Evolutionary conservation across 2,888 invertebrate species (phyloP), one percentile per base, ranked within the genome.

Genomic region (Hirtodrosophila histrioides): DNA sequence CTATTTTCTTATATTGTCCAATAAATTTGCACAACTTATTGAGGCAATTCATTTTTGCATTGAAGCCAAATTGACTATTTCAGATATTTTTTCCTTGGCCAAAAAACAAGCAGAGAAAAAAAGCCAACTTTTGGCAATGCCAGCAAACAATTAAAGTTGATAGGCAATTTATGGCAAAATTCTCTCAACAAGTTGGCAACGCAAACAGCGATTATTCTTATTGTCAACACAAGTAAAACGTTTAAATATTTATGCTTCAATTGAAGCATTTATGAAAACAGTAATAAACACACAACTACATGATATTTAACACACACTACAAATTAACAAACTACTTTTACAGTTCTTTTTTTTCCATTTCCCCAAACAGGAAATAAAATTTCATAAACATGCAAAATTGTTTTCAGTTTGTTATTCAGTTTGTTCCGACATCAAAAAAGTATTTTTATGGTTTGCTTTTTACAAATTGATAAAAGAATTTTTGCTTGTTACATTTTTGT

Each of bases 181-280:
- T 33, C 46, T 46, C 24, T 24, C 33, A 33, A 12, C 36, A 61
- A 67, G 37, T 68, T 70, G 71, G 71, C 71, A 57, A 40, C 41
- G 7, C 44, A 40, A 49, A 41, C 6, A 1, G 24, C 48, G 6
- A 70, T 72, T 49, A 69, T 41, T 75, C 51, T 46, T 36, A 1
- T 31, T 46, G 75, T 57, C 70, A 57, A 57, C 51, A 33, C 44
- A 35, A 75, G 40, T 63, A 57, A 70, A 45, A 39, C 46, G 17
- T 33, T 49, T 55, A 6, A 44, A 60, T 60, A 58, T 58, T 60
- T 60, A 56, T 57, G 37, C 55, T 24, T 36, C 45, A 54, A 51
- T 60, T 55, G 27, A 41, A 44, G 33, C 51, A 43, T 24, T 46
- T 48, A 7, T 55, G 58, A 71, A 70, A 53, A 63, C 39, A 8